These are phyloP conservation scores for Synanthedon myopaeformis DNA, from an alignment of 2,888 invertebrate species.

Conservation along the genomic window DNA sequence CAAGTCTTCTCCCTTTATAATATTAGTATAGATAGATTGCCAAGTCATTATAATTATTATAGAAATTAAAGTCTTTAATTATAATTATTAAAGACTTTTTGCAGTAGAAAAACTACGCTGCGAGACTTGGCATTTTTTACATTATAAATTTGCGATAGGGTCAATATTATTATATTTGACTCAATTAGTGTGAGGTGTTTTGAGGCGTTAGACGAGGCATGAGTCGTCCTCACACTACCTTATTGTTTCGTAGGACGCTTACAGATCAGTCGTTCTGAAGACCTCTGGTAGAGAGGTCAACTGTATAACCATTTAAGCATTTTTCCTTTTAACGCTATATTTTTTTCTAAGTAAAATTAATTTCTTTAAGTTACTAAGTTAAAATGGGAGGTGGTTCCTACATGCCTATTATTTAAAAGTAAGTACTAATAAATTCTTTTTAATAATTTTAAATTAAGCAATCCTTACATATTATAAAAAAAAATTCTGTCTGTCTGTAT, in stretches of 20 bases:
- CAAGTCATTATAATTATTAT: no score
- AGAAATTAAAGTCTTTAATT: no score
- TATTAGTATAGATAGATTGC: no score
- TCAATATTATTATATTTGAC: no score
- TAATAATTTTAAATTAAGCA: constrained; percentile 2
- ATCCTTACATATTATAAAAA: constrained; percentile 1
- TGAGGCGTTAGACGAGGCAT: neutral
- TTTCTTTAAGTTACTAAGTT: neutral
- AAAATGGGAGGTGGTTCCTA: constrained; percentile 16
- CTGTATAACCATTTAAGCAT: neutral
- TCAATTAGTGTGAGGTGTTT: no score
- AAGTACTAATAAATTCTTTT: constrained; percentile 18
- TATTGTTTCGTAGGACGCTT: neutral
- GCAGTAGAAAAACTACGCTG: no score
- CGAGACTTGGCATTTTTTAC: no score
- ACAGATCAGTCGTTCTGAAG: constrained; percentile 27
- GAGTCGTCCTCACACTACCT: neutral
- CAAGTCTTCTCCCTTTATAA: no score
- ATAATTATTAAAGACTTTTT: no score
- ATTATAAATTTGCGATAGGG: no score
- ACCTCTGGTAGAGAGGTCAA: constrained; percentile 7
- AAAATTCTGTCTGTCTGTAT: constrained; percentile 1
- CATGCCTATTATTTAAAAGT: constrained; percentile 11
- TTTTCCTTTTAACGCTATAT: neutral
- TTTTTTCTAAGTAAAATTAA: neutral